Evolutionary conservation across 2,113 vertebrate genomes (phyloP), one percentile per base, ranked within the genome.

Genomic region (Forbesichthys papilliferus): DNA sequence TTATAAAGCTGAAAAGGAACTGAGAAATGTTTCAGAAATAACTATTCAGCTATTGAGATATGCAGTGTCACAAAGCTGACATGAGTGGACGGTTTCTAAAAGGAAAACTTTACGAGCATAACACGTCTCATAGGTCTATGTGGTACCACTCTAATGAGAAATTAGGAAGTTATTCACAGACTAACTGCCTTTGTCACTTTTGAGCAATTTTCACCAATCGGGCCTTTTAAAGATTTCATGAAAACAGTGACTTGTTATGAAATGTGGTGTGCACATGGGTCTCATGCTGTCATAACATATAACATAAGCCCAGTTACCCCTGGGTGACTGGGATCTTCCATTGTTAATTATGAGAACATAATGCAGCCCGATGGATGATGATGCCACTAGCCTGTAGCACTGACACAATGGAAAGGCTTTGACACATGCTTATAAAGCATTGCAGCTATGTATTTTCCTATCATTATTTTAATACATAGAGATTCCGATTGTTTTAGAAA

Each of bases 1-100:
- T 74, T 78, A 74, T n/a, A 86, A 82, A 83, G 79, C 62, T 55
- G 54, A 56, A 66, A 48, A 80, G 77, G 68, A 77, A 51, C 64
- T 0, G 70, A 60, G 63, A 77, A 82, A 75, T 65, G 86, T 81
- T 70, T 87, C 76, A 86, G 80, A 89, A 84, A 86, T 84, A 89
- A 82, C 81, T 84, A 52, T 77, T 78, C 71, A 79, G 80, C 81
- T 83, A 82, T 84, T 81, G 64, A 80, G 84, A 87, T 77, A 85
- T 82, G 83, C 67, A 78, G 74, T 89, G 84, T 83, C 84, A 74
- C 85, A 82, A 86, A 69, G 42, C 65, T 78, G 84, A 87, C 86
- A 85, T 61, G 77, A 84, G 81, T 85, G 82, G 64, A 85, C 85
- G 79, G 65, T 78, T 84, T 85, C 84, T 87, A 82, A 86, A 87